A percentile compares a stretch with the other conserved stretches of the same genome.
These are phyloP conservation scores for Heteractis magnifica DNA, from an alignment of 92 coral and sea anemone species.

Conservation along the genomic window DNA sequence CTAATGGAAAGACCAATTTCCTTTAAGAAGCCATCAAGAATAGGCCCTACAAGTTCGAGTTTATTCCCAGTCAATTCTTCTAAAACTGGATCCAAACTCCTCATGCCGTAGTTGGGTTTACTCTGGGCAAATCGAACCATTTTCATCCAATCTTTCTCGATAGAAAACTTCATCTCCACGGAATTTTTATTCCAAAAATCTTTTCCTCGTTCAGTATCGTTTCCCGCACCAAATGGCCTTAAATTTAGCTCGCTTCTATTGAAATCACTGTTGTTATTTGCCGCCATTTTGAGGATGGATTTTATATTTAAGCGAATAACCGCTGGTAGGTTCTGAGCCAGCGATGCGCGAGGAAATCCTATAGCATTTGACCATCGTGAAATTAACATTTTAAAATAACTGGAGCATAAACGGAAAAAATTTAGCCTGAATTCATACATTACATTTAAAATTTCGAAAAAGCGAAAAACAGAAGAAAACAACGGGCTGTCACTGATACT, in stretches of 20 bases:
- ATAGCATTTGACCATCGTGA: slow-evolving; percentile 28
- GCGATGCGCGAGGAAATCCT: slow-evolving; percentile 36
- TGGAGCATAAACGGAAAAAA: no score
- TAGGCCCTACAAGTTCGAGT: slow-evolving; percentile 39
- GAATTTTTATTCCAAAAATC: slow-evolving; percentile 36
- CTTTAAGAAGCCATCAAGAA: slow-evolving; percentile 22
- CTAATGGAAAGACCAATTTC: slow-evolving; percentile 18
- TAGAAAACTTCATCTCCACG: slow-evolving; percentile 37
- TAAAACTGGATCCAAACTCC: slow-evolving; percentile 26
- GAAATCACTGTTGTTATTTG: background rate
- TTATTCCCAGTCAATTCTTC: slow-evolving; percentile 40
- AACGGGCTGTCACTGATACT: no score
- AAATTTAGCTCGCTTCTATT: background rate
- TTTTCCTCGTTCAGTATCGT: slow-evolving; percentile 23
- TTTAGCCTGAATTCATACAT: no score
- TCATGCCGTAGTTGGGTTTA: slow-evolving; percentile 49
- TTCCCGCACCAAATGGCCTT: slow-evolving; percentile 17
- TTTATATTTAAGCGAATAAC: background rate
- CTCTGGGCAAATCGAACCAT: slow-evolving; percentile 21
- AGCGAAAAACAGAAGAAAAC: no score
- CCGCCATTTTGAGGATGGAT: slow-evolving; percentile 13
- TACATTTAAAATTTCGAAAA: no score
- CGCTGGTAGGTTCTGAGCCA: slow-evolving; percentile 30
- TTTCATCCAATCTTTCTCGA: slow-evolving; percentile 33
- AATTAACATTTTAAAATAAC: no score